These are phyloP conservation scores for Tangara arthus DNA, from an alignment of 2,797 vertebrate species.

Conservation along the genomic window DNA sequence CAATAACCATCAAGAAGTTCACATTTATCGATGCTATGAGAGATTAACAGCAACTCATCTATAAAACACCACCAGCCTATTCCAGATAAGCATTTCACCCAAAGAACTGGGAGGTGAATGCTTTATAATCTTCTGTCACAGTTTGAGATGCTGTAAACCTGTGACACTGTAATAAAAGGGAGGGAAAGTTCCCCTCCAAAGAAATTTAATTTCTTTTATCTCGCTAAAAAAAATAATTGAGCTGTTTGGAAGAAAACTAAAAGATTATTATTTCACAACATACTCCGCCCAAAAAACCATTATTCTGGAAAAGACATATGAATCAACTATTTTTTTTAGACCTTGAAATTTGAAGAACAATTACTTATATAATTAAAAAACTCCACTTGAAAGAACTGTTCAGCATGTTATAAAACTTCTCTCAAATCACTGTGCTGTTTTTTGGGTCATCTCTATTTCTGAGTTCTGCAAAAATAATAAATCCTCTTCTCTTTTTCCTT, in stretches of 20 bases:
- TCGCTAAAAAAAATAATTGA: background rate
- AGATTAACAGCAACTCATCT: background rate
- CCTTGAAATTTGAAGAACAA: background rate
- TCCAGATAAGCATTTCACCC: background rate
- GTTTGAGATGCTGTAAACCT: background rate
- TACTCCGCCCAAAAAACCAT: background rate
- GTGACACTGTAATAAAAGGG: background rate
- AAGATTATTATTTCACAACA: background rate
- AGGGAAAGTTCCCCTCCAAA: background rate
- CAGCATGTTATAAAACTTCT: constrained; percentile 11
- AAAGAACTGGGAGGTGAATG: background rate
- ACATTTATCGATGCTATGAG: fast-evolving
- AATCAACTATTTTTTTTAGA: background rate
- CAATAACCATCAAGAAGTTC: background rate
- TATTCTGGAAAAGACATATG: background rate
- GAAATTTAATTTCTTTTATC: background rate
- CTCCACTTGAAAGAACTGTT: background rate
- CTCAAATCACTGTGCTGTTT: background rate
- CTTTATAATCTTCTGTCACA: background rate
- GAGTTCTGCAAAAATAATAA: background rate
- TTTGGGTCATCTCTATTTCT: background rate
- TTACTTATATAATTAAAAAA: background rate
- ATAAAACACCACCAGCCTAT: background rate
- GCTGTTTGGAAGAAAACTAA: background rate
- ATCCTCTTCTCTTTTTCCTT: background rate